phyloP scores from a whole-genome alignment of 2,797 vertebrate species.

The Emys orbicularis region DNA sequence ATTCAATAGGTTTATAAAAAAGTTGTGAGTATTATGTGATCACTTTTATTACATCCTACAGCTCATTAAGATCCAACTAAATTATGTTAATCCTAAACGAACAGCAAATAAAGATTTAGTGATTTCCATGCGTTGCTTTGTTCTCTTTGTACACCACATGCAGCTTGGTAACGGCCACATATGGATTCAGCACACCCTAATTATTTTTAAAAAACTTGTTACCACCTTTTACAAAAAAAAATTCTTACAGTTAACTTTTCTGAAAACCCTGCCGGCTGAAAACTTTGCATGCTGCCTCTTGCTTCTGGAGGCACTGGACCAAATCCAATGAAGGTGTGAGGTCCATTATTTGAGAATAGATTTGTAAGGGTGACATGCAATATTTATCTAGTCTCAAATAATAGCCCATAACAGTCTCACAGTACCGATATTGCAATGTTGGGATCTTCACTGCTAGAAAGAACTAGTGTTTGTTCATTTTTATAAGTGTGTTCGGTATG shows the following conservation, averaged over 20 bases:
- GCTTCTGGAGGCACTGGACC: neutral
- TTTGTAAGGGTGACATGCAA: neutral
- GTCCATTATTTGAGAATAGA: neutral
- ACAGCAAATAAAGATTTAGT: neutral
- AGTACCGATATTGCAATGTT: neutral
- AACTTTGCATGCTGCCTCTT: neutral
- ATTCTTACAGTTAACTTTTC: neutral
- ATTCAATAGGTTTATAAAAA: neutral
- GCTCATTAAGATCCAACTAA: neutral
- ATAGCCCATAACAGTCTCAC: neutral
- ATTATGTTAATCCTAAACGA: neutral
- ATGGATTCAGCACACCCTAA: neutral
- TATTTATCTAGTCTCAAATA: neutral
- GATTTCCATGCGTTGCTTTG: neutral
- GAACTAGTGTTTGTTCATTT: neutral
- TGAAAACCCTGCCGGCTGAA: neutral
- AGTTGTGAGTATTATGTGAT: neutral
- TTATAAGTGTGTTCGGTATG: neutral
- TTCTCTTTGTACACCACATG: neutral
- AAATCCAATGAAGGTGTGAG: neutral
- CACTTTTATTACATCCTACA: neutral
- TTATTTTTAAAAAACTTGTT: neutral
- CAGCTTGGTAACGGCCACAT: neutral
- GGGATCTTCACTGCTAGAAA: neutral
- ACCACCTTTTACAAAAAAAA: neutral